Evolutionary conservation across 23 tunicate genomes (phyloP).

Genomic region (Trididemnum nubilum): DNA sequence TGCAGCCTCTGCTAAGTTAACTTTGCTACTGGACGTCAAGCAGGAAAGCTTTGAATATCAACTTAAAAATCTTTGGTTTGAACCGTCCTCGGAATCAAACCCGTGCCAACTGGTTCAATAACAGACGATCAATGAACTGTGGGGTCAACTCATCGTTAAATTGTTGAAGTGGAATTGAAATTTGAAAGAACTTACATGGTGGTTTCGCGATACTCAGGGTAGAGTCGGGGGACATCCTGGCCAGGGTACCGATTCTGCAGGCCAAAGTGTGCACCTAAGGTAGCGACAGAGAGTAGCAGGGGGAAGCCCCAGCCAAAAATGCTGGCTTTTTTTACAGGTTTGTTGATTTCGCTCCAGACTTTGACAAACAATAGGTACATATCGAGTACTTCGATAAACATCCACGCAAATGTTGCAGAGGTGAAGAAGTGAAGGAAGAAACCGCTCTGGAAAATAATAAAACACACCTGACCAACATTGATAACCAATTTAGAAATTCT

Average conservation of each 20-base stretch:
- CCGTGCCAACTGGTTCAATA: no score
- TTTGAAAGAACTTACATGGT: slow-evolving; percentile 66
- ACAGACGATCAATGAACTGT: no score
- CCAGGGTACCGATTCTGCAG: slow-evolving; percentile 24
- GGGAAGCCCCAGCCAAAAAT: slow-evolving; percentile 79
- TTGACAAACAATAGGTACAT: slow-evolving; percentile 88
- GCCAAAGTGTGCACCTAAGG: slow-evolving; percentile 61
- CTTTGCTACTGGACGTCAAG: no score
- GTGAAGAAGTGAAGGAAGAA: slow-evolving; percentile 80
- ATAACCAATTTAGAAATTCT: no score
- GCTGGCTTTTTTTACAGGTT: slow-evolving; percentile 52
- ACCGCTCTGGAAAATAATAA: slow-evolving; percentile 52
- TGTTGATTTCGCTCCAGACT: slow-evolving; percentile 48
- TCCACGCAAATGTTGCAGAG: slow-evolving; percentile 75
- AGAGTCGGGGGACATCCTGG: slow-evolving; percentile 30
- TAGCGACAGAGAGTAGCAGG: slow-evolving; percentile 41
- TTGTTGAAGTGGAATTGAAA: no score
- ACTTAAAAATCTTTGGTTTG: no score
- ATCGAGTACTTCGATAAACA: slow-evolving; percentile 81
- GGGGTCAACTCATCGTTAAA: no score
- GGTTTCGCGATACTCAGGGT: slow-evolving; percentile 62
- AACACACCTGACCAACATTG: no score
- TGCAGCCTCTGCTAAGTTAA: no score
- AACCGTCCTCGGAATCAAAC: no score
- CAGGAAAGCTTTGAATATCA: no score